phyloP scores from a whole-genome alignment of 1,140 invertebrate species.

The Neodiprion virginianus region DNA sequence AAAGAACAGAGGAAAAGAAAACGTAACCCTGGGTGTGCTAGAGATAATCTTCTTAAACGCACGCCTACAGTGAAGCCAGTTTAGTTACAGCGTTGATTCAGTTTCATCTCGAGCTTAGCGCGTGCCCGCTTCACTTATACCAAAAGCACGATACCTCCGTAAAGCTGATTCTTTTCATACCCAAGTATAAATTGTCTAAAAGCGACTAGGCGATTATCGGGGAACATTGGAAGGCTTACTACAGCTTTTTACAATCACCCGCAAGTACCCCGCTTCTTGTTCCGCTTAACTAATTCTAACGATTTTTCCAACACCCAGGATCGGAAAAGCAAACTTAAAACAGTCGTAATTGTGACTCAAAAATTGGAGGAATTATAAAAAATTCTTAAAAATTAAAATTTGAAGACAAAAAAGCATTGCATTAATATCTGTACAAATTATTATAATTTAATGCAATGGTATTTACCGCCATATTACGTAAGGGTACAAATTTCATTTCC shows the following conservation, averaged over 20 bases:
- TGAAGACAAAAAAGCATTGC: too few relatives aligned
- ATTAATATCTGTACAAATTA: too few relatives aligned
- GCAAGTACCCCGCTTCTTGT: background rate
- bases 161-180: too few relatives aligned
- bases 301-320: too few relatives aligned
- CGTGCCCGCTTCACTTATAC: background rate
- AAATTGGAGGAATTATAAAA: too few relatives aligned
- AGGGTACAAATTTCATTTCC: too few relatives aligned
- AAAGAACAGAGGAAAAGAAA: background rate
- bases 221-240: background rate
- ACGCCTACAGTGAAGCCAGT: background rate
- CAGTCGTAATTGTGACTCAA: too few relatives aligned
- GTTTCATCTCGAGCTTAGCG: background rate
- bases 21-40: background rate
- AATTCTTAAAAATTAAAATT: too few relatives aligned
- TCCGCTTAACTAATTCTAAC: too few relatives aligned
- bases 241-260: background rate
- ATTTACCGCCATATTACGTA: too few relatives aligned
- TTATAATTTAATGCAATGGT: too few relatives aligned
- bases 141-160: background rate
- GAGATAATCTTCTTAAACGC: background rate
- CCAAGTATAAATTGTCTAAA: constrained; percentile 1
- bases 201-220: background rate
- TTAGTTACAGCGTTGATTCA: background rate
- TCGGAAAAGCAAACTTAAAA: too few relatives aligned